Conservation (phyloP, 2,888 invertebrate species). For the Aporophyla nigra region DNA sequence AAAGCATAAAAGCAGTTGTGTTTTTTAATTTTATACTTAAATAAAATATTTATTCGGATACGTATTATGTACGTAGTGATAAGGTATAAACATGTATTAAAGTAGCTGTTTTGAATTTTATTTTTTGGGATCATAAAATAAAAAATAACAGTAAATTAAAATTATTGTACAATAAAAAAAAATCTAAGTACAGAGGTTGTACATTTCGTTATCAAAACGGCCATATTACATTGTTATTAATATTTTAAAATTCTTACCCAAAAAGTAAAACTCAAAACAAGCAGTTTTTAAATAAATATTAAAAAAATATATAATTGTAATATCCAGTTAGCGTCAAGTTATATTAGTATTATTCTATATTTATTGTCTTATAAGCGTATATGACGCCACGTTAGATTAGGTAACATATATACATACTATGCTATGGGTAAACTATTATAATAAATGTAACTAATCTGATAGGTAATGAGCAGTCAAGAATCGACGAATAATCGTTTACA, state of each 20-base stretch:
- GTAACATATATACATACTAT: constrained; percentile 62
- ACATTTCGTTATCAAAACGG: constrained; percentile 33
- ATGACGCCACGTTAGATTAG: constrained; percentile 63
- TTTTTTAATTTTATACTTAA: constrained; percentile 90
- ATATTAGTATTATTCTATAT: constrained; percentile 72
- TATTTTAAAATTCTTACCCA: neutral
- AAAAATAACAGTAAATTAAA: constrained; percentile 49
- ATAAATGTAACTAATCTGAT: constrained; percentile 62
- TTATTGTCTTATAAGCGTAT: constrained; percentile 71
- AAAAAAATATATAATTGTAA: constrained; percentile 77
- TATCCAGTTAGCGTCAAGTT: constrained; percentile 81
- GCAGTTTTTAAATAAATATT: constrained; percentile 64
- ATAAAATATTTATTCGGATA: constrained; percentile 87
- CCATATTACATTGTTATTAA: constrained; percentile 29
- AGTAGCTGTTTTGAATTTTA: constrained; percentile 68
- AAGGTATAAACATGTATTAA: constrained; percentile 70
- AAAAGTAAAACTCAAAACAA: constrained; percentile 58
- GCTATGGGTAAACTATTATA: constrained; percentile 65
- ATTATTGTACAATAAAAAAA: constrained; percentile 46
- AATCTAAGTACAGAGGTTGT: constrained; percentile 54
- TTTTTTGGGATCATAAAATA: constrained; percentile 36
- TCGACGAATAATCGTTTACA: constrained; percentile 62
- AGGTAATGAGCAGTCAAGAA: constrained; percentile 68
- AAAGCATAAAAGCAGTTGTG: constrained; percentile 85
- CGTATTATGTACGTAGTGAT: constrained; percentile 83